Conservation (phyloP, 2,797 vertebrate genomes). For the Onychomys torridus region DNA sequence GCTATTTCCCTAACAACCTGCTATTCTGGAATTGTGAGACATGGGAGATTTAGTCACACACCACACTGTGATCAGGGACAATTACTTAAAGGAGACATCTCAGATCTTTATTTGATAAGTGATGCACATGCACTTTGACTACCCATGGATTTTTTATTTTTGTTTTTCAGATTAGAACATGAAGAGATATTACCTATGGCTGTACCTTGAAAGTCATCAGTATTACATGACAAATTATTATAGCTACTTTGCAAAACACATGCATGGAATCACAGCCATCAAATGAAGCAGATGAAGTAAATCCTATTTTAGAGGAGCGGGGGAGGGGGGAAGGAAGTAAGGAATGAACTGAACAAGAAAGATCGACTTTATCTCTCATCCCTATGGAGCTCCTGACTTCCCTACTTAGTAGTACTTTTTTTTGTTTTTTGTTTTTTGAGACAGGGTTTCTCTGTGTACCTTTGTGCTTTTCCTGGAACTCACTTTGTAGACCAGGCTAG, state of each 20-base stretch:
- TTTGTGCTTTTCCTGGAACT: too few relatives aligned
- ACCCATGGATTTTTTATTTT: neutral
- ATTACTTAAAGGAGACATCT: neutral
- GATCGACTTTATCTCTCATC: neutral
- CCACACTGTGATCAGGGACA: neutral
- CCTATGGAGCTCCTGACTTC: neutral
- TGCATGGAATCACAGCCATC: constrained; percentile 1
- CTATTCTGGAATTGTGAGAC: constrained; percentile 21
- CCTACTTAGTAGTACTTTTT: neutral
- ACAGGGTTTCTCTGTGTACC: too few relatives aligned
- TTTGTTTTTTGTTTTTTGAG: too few relatives aligned
- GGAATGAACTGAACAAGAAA: neutral
- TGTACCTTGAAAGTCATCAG: constrained; percentile 22
- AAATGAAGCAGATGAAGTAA: constrained; percentile 33
- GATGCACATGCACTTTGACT: constrained; percentile 4
- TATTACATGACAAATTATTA: neutral
- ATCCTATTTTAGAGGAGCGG: neutral
- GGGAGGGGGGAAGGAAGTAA: neutral
- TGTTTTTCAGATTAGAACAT: constrained; percentile 5
- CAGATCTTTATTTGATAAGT: constrained; percentile 29
- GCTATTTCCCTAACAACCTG: constrained; percentile 17
- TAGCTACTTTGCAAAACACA: constrained; percentile 42
- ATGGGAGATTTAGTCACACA: neutral
- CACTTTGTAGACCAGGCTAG: too few relatives aligned
- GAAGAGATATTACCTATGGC: neutral